Base-by-base conservation (phyloP, 1,140 invertebrate genomes). In the Zeugodacus cucurbitae region DNA sequence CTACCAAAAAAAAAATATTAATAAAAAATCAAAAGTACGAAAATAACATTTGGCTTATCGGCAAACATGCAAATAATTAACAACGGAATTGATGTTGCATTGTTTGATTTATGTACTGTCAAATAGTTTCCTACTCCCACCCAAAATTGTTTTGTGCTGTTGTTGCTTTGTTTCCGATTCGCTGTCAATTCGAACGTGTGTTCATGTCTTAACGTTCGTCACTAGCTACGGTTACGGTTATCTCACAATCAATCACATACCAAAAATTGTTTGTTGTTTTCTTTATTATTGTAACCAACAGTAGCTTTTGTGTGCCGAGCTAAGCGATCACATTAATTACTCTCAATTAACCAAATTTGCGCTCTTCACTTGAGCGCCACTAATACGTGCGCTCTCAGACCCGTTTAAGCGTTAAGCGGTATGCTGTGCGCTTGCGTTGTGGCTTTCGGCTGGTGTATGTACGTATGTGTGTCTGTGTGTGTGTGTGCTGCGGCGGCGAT, bases 61-160 rank as follows among this genome's bases (percentile, higher is more conserved):
- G 34, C 32, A 74, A 74, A 74, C 67, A 74, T 74, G 67, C 67
- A 37, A 41, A 74, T 37, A 22, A 74, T 22, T n/a, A 74, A 37
- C 20, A 41, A 74, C 67, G 67, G 67, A 74, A 74, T 74, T 37
- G 67, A 74, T n/a, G 67, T 41, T 37, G 34, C 32, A 74, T 74
- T 74, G 67, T 74, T 41, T 41, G 67, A 74, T 74, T 74, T 74
- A 74, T 74, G 37, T 22, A 74, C 34, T 41, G 67, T 74, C 67
- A 37, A 74, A 74, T 74, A 74, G 67, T 32, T 74, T 74, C 67
- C 67, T 74, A 74, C 67, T 74, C 32, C 67, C 32, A 74, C 67
- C 32, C 32, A 32, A 41, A 48, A 74, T 74, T 74, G 5, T 32
- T n/a, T 74, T n/a, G 34, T 74, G 34, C 20, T 37, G 11, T 37